Conservation (phyloP, 2,113 vertebrate genomes). For the Coreoperca whiteheadi region DNA sequence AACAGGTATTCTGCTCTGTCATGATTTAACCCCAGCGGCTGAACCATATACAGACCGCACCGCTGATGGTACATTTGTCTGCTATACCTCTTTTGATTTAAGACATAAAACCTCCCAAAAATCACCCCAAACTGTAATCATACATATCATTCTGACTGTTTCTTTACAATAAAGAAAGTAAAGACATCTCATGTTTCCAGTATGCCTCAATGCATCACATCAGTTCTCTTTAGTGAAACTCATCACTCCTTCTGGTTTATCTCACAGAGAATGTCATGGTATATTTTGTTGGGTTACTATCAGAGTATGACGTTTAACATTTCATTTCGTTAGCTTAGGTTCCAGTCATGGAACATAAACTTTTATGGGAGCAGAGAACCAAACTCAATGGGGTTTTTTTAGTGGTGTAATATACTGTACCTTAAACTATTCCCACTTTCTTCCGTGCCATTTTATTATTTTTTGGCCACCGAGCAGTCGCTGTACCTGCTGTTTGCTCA, state of each 20-base stretch:
- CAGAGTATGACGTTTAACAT: constrained; percentile 12
- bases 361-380: constrained; percentile 6
- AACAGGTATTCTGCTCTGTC: constrained; percentile 13
- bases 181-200: constrained; percentile 12
- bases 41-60: constrained; percentile 16
- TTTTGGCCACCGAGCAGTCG: background rate
- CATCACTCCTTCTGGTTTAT: constrained; percentile 36
- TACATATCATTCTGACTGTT: constrained; percentile 23
- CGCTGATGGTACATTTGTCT: constrained; percentile 15
- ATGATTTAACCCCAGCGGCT: constrained; percentile 25
- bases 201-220: constrained; percentile 14
- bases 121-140: background rate
- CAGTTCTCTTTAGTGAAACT: constrained; percentile 15
- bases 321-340: constrained; percentile 4
- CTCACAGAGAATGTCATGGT: background rate
- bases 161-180: constrained; percentile 2
- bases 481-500: constrained; percentile 12
- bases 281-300: background rate
- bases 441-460: constrained; percentile 16
- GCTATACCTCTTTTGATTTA: constrained; percentile 37
- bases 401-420: constrained; percentile 30
- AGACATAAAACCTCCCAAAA: constrained; percentile 14
- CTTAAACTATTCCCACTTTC: constrained; percentile 15
- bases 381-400: background rate
- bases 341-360: constrained; percentile 31